Conservation (phyloP, 2,113 vertebrate genomes). For the Myotis yumanensis region DNA sequence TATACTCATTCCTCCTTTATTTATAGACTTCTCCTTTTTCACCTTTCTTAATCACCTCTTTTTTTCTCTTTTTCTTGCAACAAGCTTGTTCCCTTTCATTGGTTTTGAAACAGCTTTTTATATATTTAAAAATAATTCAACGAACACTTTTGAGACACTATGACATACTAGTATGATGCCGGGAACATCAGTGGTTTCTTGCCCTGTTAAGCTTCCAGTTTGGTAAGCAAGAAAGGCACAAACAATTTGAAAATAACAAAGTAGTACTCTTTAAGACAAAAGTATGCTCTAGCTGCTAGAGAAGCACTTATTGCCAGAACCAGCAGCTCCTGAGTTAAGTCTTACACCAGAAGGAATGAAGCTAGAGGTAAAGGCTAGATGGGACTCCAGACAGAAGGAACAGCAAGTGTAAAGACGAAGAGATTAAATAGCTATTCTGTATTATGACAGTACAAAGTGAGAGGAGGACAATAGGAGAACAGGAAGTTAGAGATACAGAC, state of each 20-base stretch:
- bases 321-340: not conserved
- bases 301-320: not conserved
- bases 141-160: not conserved
- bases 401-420: not conserved
- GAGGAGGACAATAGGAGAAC: not conserved
- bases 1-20: not conserved
- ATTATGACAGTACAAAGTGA: not conserved
- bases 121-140: constrained; percentile 27
- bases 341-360: not conserved
- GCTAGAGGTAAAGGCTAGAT: not conserved
- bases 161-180: not conserved
- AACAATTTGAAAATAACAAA: constrained; percentile 21
- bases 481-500: not conserved
- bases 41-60: not conserved
- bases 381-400: not conserved
- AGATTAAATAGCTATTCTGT: not conserved
- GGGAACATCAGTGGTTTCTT: not conserved
- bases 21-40: not conserved
- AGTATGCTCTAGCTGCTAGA: not conserved
- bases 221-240: not conserved
- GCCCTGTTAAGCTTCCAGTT: not conserved
- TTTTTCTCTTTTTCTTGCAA: constrained; percentile 18
- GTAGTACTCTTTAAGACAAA: not conserved
- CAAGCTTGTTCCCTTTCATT: not conserved
- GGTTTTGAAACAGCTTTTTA: not conserved